phyloP scores from a whole-genome alignment of 2,888 invertebrate species.

The Lordiphosa fenestrarum region DNA sequence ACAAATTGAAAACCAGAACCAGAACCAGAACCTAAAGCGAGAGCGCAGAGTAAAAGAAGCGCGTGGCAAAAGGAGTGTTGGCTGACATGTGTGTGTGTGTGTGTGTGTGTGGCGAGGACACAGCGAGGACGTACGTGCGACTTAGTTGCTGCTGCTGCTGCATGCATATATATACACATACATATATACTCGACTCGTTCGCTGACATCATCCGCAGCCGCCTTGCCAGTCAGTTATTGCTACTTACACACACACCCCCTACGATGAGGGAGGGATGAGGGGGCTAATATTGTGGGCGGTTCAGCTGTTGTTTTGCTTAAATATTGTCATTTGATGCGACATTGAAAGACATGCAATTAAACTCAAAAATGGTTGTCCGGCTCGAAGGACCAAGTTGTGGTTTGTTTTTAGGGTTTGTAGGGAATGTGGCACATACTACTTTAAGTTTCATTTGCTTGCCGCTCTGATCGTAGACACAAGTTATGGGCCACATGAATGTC shows the following conservation, averaged over 20 bases:
- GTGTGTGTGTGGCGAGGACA: slow-evolving; percentile 57
- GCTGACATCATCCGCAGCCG: slow-evolving; percentile 67
- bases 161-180: slow-evolving; percentile 36
- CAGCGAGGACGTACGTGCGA: slow-evolving; percentile 70
- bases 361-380: too few relatives aligned
- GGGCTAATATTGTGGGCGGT: slow-evolving; percentile 25
- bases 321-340: slow-evolving; percentile 42
- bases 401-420: too few relatives aligned
- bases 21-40: slow-evolving; percentile 10
- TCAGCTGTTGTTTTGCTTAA: slow-evolving; percentile 15
- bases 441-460: too few relatives aligned
- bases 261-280: too few relatives aligned
- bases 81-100: slow-evolving; percentile 16
- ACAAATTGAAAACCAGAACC: slow-evolving; percentile 9
- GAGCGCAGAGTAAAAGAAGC: slow-evolving; percentile 12
- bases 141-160: slow-evolving; percentile 42
- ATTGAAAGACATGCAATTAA: slow-evolving; percentile 20
- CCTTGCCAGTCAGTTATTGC: slow-evolving; percentile 23
- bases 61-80: slow-evolving; percentile 57
- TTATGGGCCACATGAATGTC: too few relatives aligned
- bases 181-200: slow-evolving; percentile 43
- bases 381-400: too few relatives aligned
- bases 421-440: too few relatives aligned
- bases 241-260: slow-evolving; percentile 8
- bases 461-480: too few relatives aligned